These are phyloP conservation scores for Notiomystis cincta DNA, from an alignment of 2,113 vertebrate species.

Conservation along the genomic window DNA sequence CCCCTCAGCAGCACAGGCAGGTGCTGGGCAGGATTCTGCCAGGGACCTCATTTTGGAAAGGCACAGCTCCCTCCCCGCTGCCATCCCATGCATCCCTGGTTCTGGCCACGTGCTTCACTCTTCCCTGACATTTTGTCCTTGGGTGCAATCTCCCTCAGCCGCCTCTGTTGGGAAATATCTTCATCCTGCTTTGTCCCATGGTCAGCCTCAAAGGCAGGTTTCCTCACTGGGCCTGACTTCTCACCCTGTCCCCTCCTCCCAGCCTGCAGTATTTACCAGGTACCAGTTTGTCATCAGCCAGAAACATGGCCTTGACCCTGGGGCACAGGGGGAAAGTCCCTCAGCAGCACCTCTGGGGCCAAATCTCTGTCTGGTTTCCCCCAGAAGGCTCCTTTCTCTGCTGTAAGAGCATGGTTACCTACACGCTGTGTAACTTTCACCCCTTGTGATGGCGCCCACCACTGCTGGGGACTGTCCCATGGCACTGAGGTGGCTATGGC, in stretches of 20 bases:
- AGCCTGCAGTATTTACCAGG: not conserved
- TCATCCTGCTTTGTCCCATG: not conserved
- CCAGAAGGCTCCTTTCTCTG: not conserved
- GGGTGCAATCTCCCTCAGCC: rapidly evolving
- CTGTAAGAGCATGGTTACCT: not conserved
- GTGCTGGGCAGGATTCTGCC: not conserved
- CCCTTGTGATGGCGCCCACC: not conserved
- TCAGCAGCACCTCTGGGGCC: not conserved
- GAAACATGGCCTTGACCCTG: rapidly evolving
- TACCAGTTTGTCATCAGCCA: not conserved
- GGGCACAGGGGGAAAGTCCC: not conserved
- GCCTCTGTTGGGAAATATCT: not conserved
- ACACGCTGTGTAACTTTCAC: not conserved
- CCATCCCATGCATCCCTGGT: not conserved
- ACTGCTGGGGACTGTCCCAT: rapidly evolving
- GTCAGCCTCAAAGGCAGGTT: not conserved
- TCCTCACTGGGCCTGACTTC: not conserved
- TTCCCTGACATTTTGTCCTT: not conserved
- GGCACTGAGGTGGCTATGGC: not conserved
- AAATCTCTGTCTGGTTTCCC: not conserved
- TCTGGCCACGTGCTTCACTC: not conserved
- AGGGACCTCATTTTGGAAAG: not conserved
- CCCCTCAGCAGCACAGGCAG: not conserved
- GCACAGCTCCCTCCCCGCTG: not conserved
- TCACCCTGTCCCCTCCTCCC: not conserved